These are phyloP conservation scores for Laspeyria flexula DNA, from an alignment of 2,888 invertebrate genomes.

Conservation along the genomic window DNA sequence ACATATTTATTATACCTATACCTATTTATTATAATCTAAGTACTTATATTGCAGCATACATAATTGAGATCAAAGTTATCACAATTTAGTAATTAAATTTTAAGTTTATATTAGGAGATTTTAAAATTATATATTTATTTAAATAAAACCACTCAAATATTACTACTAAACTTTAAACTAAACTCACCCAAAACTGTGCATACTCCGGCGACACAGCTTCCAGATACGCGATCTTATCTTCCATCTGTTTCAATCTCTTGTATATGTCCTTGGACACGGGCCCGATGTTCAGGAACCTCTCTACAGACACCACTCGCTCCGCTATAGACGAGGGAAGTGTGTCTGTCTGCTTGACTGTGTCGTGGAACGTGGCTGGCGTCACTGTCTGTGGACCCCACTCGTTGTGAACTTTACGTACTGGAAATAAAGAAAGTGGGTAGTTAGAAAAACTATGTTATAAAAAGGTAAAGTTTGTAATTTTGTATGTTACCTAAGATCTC, in stretches of 20 bases:
- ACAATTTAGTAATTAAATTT: too few species aligned
- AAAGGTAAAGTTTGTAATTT: too few species aligned
- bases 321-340: slow-evolving; percentile 85
- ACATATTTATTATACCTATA: too few species aligned
- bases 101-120: too few species aligned
- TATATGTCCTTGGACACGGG: slow-evolving; percentile 89
- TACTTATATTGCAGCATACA: too few species aligned
- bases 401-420: slow-evolving; percentile 90
- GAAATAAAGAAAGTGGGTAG: too few species aligned
- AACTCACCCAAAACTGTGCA: slow-evolving; percentile 85
- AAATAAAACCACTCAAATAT: too few species aligned
- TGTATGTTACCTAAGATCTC: too few species aligned
- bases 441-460: background rate
- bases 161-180: too few species aligned
- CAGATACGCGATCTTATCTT: slow-evolving; percentile 90
- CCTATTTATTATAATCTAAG: too few species aligned
- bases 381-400: slow-evolving; percentile 89
- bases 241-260: slow-evolving; percentile 89
- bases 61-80: too few species aligned
- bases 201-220: slow-evolving; percentile 94
- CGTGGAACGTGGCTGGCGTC: slow-evolving; percentile 32
- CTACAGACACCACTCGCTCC: slow-evolving; percentile 88
- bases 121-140: too few species aligned
- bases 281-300: slow-evolving; percentile 86
- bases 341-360: slow-evolving; percentile 29